Conservation (phyloP, 2,113 vertebrate species). For the Rhabdomys dilectus region DNA sequence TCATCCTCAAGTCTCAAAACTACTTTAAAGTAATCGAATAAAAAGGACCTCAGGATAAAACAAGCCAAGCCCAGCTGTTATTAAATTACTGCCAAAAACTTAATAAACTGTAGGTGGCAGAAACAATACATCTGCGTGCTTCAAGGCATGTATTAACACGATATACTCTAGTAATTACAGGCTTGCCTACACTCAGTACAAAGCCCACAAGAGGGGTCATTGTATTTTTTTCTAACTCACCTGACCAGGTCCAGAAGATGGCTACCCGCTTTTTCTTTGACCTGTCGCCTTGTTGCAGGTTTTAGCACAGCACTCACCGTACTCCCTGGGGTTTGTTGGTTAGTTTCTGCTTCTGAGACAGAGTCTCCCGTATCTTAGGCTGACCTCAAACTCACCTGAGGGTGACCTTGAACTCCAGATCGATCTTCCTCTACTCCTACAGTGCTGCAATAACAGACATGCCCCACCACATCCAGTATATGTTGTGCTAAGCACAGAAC, state of each 20-base stretch:
- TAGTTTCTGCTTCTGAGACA: background rate
- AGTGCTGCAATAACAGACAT: background rate
- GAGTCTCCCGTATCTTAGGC: background rate
- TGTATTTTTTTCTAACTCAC: background rate
- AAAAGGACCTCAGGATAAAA: conserved; percentile 27
- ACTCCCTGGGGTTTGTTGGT: background rate
- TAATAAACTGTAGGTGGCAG: conserved; percentile 47
- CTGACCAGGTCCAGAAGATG: background rate
- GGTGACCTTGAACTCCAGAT: background rate
- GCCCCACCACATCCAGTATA: background rate
- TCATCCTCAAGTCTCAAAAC: conserved; percentile 42
- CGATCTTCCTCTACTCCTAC: background rate
- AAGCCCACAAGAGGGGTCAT: background rate
- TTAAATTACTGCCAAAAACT: conserved; percentile 64
- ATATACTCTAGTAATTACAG: background rate
- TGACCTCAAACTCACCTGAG: background rate
- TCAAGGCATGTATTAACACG: conserved; percentile 11
- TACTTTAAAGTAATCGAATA: background rate
- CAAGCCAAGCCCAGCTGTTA: conserved; percentile 35
- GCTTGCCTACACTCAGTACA: background rate
- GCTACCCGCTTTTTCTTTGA: background rate
- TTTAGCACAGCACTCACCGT: background rate
- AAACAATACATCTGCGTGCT: conserved; percentile 48
- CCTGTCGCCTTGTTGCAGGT: background rate
- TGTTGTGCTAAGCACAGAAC: background rate